Evolutionary conservation across 2,113 vertebrate genomes (phyloP), one percentile per base, ranked within the genome.

Genomic region (Petromus typicus): DNA sequence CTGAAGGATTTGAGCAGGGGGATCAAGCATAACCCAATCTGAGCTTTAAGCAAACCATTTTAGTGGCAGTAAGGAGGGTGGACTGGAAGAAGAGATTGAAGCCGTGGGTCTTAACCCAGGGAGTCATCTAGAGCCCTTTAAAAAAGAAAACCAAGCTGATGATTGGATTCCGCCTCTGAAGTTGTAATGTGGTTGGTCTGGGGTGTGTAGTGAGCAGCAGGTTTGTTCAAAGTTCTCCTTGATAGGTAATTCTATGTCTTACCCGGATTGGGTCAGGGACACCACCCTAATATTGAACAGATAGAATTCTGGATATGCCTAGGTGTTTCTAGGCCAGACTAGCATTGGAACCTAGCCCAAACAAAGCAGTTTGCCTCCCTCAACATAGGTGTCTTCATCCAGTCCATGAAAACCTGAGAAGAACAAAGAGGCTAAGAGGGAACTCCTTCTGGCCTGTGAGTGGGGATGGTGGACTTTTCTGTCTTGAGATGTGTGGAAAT

Each of bases 41-140:
- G 64, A 91, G 37, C 81, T 96, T 91, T 92, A 93, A 93, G 79
- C 78, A 96, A 84, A 48, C 40, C 30, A 79, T 20, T 82, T 89
- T 59, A 67, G 30, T 48, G 48, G 30, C 4, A 7, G 54, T 27
- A 4, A 79, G 40, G 73, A 83, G 34, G 43, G 88, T 32, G 48
- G 83, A 78, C 87, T 83, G 59, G 69, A 61, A 10, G 27, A 43
- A 57, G 80, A 85, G 85, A 90, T 32, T 18, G 63, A 80, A 84
- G 61, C 16, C 25, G 11, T 23, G 4, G 23, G 16, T 89, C n/a
- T 73, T 90, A n/a, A 81, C 48, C 11, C 34, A 63, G 25, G 79
- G 27, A 82, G 45, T 89, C 66, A 63, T 14, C 4, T 25, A 30
- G 54, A 25, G 14, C 32, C 1, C 27, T 63, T 64, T 43, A 30